Percentiles rank a stretch among this genome's conserved stretches.
These are phyloP conservation scores for Apodemus agrarius DNA, from an alignment of 2,797 vertebrate species.

Conservation along the genomic window DNA sequence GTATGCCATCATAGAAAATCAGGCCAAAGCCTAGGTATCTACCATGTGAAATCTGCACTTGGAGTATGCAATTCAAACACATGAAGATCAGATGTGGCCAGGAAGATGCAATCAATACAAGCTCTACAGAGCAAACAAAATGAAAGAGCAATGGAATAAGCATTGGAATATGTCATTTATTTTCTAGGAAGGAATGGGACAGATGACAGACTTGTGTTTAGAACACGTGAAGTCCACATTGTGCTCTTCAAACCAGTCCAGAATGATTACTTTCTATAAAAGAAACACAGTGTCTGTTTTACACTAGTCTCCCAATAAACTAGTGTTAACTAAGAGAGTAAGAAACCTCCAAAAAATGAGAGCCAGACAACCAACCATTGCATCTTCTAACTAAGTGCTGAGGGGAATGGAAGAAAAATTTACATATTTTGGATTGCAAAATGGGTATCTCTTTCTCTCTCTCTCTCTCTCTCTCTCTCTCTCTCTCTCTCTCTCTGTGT, in stretches of 20 bases:
- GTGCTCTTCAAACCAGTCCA: neutral
- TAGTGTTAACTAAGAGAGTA: neutral
- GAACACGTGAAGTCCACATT: neutral
- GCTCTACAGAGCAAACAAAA: fast-evolving
- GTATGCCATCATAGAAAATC: neutral
- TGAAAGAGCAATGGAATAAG: fast-evolving
- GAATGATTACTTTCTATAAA: neutral
- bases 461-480: too few species aligned
- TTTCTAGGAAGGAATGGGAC: neutral
- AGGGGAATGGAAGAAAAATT: neutral
- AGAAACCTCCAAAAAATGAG: neutral
- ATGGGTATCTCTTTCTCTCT: neutral
- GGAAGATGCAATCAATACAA: neutral
- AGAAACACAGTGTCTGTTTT: neutral
- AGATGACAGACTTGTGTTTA: neutral
- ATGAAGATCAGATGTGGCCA: neutral
- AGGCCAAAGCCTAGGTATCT: neutral
- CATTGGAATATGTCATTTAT: neutral
- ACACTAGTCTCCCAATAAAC: neutral
- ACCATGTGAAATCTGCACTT: neutral
- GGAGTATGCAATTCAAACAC: neutral
- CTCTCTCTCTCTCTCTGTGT: too few species aligned
- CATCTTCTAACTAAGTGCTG: neutral
- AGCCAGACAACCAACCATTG: neutral
- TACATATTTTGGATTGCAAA: neutral